phyloP scores from a whole-genome alignment of 2,113 vertebrate genomes.

The Vicugna pacos region DNA sequence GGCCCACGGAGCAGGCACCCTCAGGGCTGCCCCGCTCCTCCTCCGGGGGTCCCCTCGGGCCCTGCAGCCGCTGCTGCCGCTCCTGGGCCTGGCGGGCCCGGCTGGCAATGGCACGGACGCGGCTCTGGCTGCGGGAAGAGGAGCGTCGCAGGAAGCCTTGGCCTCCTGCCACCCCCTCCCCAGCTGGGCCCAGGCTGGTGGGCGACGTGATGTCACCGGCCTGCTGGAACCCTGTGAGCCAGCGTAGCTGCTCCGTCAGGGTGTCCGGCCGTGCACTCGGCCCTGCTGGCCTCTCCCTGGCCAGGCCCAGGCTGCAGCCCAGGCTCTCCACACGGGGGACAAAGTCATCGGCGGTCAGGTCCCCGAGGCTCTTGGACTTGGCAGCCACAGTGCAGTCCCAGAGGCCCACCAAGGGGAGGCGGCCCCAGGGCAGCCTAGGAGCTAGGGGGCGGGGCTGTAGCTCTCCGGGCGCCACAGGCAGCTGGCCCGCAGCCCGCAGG shows the following conservation, averaged over 20 bases:
- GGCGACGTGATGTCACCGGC: constrained; percentile 89
- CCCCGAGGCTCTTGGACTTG: constrained; percentile 97
- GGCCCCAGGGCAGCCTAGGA: constrained; percentile 91
- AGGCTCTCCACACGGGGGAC: constrained; percentile 90
- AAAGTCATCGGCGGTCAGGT: constrained; percentile 96
- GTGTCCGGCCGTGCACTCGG: constrained; percentile 69
- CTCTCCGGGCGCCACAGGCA: constrained; percentile 78
- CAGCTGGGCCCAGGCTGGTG: constrained; percentile 62
- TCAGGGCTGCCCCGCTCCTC: constrained; percentile 95
- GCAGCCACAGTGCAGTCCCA: constrained; percentile 67
- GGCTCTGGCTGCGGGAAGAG: constrained; percentile 95
- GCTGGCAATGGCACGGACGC: constrained; percentile 95
- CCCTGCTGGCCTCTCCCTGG: rapidly evolving
- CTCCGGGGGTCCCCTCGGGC: constrained; percentile 87
- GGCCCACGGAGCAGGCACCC: constrained; percentile 92
- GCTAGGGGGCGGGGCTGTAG: constrained; percentile 86
- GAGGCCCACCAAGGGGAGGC: constrained; percentile 92
- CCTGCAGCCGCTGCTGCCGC: constrained; percentile 90
- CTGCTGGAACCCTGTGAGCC: constrained; percentile 92
- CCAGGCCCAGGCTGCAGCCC: constrained; percentile 84
- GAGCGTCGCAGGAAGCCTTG: constrained; percentile 87
- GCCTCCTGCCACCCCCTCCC: constrained; percentile 77
- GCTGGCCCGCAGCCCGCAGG: constrained; percentile 84
- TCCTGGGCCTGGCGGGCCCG: constrained; percentile 94
- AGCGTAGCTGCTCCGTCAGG: constrained; percentile 92